Evolutionary conservation across 1,140 invertebrate genomes (phyloP).

Genomic region (Drosophila sulfurigaster): DNA sequence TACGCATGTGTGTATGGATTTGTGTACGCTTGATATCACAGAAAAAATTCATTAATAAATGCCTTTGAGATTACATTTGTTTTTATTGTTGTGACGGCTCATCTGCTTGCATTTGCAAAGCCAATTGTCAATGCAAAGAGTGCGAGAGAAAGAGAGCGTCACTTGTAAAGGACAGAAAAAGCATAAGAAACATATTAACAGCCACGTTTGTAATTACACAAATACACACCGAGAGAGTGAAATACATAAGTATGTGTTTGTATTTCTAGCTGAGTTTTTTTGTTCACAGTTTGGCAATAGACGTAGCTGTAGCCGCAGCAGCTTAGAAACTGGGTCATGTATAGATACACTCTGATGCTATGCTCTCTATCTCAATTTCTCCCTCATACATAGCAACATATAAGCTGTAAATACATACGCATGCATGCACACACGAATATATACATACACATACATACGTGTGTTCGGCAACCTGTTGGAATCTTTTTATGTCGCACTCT

Average conservation of each 20-base stretch:
- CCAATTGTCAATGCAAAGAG: background rate
- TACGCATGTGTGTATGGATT: slow-evolving; percentile 5
- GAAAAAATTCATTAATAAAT: slow-evolving; percentile 34
- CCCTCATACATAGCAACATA: slow-evolving; percentile 8
- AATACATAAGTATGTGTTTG: slow-evolving; percentile 12
- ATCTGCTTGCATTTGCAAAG: slow-evolving; percentile 3
- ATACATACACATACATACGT: background rate
- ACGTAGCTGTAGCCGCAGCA: slow-evolving; percentile 33
- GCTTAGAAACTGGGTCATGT: slow-evolving; percentile 71
- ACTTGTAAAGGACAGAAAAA: slow-evolving; percentile 7
- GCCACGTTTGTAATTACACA: slow-evolving; percentile 20
- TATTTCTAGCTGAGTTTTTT: slow-evolving; percentile 37
- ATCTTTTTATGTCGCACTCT: slow-evolving; percentile 23
- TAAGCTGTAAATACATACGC: slow-evolving; percentile 4
- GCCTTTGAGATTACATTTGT: slow-evolving; percentile 15
- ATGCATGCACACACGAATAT: background rate
- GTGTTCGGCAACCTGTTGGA: slow-evolving; percentile 56
- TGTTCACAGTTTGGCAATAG: slow-evolving; percentile 68
- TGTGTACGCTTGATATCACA: slow-evolving; percentile 22
- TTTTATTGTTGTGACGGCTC: slow-evolving; percentile 12
- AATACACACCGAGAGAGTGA: background rate
- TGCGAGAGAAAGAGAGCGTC: background rate
- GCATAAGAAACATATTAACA: slow-evolving; percentile 7
- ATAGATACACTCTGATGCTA: slow-evolving; percentile 15
- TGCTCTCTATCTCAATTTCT: slow-evolving; percentile 6